phyloP scores from a whole-genome alignment of 2,113 vertebrate species.

The Callocephalon fimbriatum region DNA sequence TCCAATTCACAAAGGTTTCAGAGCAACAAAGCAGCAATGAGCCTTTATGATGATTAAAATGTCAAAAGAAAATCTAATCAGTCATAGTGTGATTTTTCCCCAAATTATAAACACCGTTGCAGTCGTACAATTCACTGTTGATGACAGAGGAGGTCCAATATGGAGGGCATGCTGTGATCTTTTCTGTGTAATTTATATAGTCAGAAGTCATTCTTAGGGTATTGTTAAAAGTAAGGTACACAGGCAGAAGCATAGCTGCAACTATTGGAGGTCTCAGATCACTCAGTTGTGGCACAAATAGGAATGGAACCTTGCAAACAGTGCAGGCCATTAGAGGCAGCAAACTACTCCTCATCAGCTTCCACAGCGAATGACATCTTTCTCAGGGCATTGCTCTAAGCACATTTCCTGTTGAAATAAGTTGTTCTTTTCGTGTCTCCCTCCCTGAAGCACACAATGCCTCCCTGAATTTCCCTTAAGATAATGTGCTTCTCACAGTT shows the following conservation, averaged over 20 bases:
- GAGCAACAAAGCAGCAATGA: constrained; percentile 28
- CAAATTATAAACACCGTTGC: background rate
- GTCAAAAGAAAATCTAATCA: constrained; percentile 35
- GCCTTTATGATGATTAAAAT: constrained; percentile 49
- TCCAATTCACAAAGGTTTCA: constrained; percentile 32
- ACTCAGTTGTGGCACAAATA: background rate
- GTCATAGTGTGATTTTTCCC: background rate
- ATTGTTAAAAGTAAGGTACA: background rate
- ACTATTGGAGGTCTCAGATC: background rate
- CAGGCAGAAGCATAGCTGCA: background rate
- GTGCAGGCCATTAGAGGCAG: background rate
- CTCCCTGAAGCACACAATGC: background rate
- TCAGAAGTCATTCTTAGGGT: background rate
- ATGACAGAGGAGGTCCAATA: background rate
- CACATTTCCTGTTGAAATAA: background rate
- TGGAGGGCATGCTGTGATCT: background rate
- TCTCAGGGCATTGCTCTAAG: background rate
- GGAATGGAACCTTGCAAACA: background rate
- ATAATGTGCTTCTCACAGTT: rapidly evolving
- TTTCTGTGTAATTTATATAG: background rate
- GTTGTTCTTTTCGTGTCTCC: background rate
- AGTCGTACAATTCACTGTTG: background rate
- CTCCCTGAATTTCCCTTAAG: background rate
- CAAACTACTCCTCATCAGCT: background rate
- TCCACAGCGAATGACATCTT: background rate